phyloP scores from a whole-genome alignment of 1,140 invertebrate genomes.

The Aleiodes sp. region DNA sequence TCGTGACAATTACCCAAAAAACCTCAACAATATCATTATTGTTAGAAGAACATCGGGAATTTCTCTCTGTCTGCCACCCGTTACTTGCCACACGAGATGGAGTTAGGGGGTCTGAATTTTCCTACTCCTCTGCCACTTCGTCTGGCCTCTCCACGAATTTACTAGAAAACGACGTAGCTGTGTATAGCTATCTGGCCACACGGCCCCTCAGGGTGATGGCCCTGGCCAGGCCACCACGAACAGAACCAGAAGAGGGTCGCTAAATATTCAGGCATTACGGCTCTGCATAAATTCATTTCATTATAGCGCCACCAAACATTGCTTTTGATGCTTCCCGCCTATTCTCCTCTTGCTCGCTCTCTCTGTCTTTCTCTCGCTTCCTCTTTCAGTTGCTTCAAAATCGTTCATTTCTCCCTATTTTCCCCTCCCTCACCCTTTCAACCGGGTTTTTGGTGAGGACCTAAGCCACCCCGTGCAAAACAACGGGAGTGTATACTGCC shows the following conservation, averaged over 20 bases:
- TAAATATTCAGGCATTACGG: conserved; percentile 73
- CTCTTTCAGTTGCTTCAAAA: neutral
- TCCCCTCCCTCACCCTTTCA: neutral
- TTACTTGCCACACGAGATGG: neutral
- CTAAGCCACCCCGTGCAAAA: no score
- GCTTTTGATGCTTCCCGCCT: conserved; percentile 67
- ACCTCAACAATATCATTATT: no score
- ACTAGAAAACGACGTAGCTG: conserved; percentile 16
- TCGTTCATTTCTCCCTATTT: neutral
- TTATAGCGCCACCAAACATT: conserved; percentile 72
- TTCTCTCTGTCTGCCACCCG: neutral
- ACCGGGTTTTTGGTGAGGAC: no score
- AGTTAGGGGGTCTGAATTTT: no score
- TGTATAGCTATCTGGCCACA: conserved; percentile 8
- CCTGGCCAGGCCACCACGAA: conserved; percentile 52
- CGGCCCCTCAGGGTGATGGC: conserved; percentile 46
- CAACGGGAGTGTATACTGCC: no score
- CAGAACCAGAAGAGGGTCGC: conserved; percentile 65
- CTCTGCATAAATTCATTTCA: conserved; percentile 75
- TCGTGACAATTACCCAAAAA: no score
- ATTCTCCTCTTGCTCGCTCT: conserved; percentile 39
- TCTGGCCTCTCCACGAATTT: conserved; percentile 27
- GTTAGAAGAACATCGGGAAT: no score
- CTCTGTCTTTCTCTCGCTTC: neutral
- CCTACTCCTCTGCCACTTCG: neutral